Evolutionary conservation across 2,888 invertebrate species (phyloP).

Genomic region (Netelia inedita): DNA sequence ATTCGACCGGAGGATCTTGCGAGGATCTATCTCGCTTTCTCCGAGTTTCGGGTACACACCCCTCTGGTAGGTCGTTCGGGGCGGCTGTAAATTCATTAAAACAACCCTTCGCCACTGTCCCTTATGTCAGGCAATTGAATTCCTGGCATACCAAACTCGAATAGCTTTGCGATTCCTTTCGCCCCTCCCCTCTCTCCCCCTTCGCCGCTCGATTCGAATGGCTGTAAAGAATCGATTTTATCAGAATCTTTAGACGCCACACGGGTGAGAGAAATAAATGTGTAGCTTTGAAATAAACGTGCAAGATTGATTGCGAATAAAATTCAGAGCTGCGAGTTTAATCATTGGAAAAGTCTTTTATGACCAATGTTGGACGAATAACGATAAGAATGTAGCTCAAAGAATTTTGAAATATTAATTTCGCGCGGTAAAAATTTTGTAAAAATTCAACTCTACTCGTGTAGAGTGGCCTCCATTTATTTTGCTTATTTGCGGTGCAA

Average conservation of each 20-base stretch:
- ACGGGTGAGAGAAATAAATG: too few relatives aligned
- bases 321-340: neutral
- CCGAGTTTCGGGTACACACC: neutral
- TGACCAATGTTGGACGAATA: too few relatives aligned
- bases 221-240: slow-evolving; percentile 31
- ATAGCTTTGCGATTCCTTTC: slow-evolving; percentile 51
- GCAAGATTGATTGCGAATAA: neutral
- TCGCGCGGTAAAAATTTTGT: too few relatives aligned
- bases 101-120: slow-evolving; percentile 81
- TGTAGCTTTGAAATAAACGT: neutral
- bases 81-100: slow-evolving; percentile 82
- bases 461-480: too few relatives aligned
- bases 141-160: slow-evolving; percentile 76
- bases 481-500: too few relatives aligned
- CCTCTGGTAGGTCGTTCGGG: slow-evolving; percentile 47
- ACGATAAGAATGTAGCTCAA: too few relatives aligned
- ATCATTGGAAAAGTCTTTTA: slow-evolving; percentile 12
- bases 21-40: slow-evolving; percentile 27
- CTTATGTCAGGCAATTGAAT: slow-evolving; percentile 79
- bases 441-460: too few relatives aligned
- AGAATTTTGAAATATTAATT: too few relatives aligned
- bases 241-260: slow-evolving; percentile 19
- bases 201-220: neutral
- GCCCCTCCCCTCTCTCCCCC: neutral
- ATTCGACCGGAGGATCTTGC: slow-evolving; percentile 22